Conservation (phyloP, 2,113 vertebrate species). For the Romanogobio albipinnatus region DNA sequence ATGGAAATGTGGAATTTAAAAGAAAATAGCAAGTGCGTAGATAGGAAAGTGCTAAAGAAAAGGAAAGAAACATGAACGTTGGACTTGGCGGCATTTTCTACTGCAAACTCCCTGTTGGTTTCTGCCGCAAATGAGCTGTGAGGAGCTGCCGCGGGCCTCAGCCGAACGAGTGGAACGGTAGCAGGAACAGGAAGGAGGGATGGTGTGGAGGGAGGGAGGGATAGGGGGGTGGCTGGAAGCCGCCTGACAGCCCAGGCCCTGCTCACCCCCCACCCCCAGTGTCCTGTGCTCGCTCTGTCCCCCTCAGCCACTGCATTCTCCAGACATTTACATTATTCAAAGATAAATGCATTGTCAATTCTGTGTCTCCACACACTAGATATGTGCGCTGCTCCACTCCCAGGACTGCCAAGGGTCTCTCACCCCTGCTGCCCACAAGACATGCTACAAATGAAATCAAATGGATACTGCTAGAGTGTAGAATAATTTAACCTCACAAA, state of each 20-base stretch:
- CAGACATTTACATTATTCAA: constrained; percentile 85
- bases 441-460: constrained; percentile 83
- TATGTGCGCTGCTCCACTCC: constrained; percentile 78
- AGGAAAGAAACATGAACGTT: constrained; percentile 54
- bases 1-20: neutral
- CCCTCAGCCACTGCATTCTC: constrained; percentile 79
- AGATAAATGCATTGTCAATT: constrained; percentile 89
- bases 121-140: constrained; percentile 49
- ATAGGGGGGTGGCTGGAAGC: neutral
- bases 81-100: constrained; percentile 23
- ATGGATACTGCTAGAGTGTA: constrained; percentile 77
- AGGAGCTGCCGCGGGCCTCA: constrained; percentile 57
- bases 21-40: neutral
- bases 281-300: constrained; percentile 62
- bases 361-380: constrained; percentile 81
- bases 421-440: constrained; percentile 77
- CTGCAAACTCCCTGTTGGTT: constrained; percentile 36
- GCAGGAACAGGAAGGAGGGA: constrained; percentile 10
- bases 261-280: constrained; percentile 62
- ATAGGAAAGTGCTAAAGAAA: neutral
- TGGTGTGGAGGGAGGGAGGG: neutral
- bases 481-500: constrained; percentile 79
- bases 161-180: neutral
- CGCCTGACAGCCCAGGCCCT: constrained; percentile 69
- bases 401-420: constrained; percentile 79